These are phyloP conservation scores for Petromus typicus DNA, from an alignment of 2,113 vertebrate genomes.

Conservation along the genomic window DNA sequence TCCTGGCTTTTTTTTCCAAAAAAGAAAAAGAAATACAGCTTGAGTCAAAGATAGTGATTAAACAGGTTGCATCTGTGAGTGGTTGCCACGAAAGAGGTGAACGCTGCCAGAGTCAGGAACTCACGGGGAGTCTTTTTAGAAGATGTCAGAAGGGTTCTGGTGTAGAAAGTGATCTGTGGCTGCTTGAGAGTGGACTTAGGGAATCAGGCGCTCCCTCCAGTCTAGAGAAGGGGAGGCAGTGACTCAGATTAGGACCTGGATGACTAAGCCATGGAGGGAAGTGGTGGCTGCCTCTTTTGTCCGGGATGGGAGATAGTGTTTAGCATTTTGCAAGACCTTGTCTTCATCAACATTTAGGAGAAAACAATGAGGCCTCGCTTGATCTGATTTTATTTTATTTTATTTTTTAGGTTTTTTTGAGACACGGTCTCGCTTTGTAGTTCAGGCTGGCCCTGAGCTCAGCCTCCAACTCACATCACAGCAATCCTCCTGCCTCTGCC, in stretches of 20 bases:
- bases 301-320: neutral
- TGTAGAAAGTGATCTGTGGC: neutral
- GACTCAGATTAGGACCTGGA: neutral
- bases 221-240: neutral
- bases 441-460: too few relatives aligned
- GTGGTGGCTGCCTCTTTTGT: neutral
- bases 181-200: neutral
- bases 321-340: too few relatives aligned
- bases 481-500: too few relatives aligned
- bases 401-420: too few relatives aligned
- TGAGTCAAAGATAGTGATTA: neutral
- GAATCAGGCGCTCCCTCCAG: neutral
- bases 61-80: neutral
- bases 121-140: rapidly evolving
- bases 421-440: too few relatives aligned
- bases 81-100: neutral
- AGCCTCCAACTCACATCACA: too few relatives aligned
- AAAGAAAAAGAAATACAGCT: neutral
- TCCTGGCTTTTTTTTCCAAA: neutral
- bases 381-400: too few relatives aligned
- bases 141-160: neutral
- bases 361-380: neutral
- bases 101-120: neutral
- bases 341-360: neutral
- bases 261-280: neutral